Evolutionary conservation across 2,888 invertebrate genomes (phyloP).

Genomic region (Chloroclysta siterata): DNA sequence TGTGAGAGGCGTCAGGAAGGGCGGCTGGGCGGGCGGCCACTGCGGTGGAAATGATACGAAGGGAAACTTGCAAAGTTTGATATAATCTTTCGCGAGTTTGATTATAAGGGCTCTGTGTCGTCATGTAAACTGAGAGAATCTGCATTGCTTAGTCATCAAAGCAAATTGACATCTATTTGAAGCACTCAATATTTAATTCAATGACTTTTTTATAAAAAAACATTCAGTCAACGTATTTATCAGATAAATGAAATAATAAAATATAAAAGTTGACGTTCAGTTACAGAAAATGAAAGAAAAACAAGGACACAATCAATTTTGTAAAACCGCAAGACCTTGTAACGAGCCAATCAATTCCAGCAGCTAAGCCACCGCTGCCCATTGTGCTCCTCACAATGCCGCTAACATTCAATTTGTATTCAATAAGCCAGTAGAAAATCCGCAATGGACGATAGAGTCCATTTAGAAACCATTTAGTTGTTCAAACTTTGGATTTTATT

Average conservation of each 20-base stretch:
- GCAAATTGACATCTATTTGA: neutral
- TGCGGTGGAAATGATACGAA: constrained; percentile 38
- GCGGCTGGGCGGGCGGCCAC: constrained; percentile 21
- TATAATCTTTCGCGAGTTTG: constrained; percentile 42
- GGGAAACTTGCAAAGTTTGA: constrained; percentile 39
- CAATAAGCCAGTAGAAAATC: constrained; percentile 30
- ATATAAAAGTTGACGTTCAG: neutral
- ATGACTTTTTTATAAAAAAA: too few relatives aligned
- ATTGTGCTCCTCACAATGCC: constrained; percentile 36
- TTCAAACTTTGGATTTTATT: constrained; percentile 31
- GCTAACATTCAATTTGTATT: constrained; percentile 41
- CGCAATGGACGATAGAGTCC: constrained; percentile 31
- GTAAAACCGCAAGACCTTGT: constrained; percentile 13
- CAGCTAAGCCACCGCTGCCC: constrained; percentile 28
- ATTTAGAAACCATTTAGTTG: constrained; percentile 34
- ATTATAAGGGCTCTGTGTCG: constrained; percentile 37
- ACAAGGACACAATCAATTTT: constrained; percentile 15
- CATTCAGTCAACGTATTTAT: too few relatives aligned
- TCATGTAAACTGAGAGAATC: constrained; percentile 9
- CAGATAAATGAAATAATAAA: neutral
- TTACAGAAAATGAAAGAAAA: neutral
- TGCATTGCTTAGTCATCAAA: neutral
- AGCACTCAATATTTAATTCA: too few relatives aligned
- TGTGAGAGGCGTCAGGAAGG: constrained; percentile 40
- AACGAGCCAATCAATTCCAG: constrained; percentile 38